Base-by-base conservation (phyloP, 2,797 vertebrate species). In the Poeciliopsis paucimaculata region DNA sequence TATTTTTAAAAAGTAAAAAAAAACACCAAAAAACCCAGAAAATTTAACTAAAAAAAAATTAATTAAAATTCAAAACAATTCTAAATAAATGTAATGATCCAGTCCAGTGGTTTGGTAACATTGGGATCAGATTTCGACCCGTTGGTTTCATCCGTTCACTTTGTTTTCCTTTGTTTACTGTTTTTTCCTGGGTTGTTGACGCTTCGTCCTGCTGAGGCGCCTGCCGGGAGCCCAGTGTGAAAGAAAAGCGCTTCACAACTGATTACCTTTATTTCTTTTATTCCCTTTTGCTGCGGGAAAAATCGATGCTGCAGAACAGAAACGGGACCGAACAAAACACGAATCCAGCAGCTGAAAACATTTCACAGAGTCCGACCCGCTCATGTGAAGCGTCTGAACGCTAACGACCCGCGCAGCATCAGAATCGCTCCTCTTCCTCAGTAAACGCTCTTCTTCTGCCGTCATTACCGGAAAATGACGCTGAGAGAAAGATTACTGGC, bases 381-480 rank as follows among this genome's bases (percentile, higher is more conserved):
- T 36, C 39, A 23, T 73, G 72, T 10, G 1, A 73, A 73, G 55
- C 73, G 46, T 75, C 51, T 51, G 75, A 46, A n/a, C 72, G n/a
- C 72, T n/a, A 43, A 70, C 39, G 13, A 15, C 39, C 39, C 5
- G 2, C 10, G 39, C 39, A 71, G 18, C 41, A n/a, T 71, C 34
- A 62, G 8, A 70, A n/a, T 36, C 13, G 20, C 68, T 77, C 45
- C 78, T 51, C 5, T 72, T 66, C 64, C 73, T 80, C 62, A 55
- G 23, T 20, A n/a, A 49, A 46, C 53, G 75, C 89, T 77, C 9
- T 62, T 77, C 20, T n/a, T 41, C 41, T 53, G 28, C 83, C 71
- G 73, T 86, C 84, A 84, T 84, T 77, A 46, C 71, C 70, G 51
- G 47, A 70, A 28, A 82, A 84, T 84, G 84, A 82, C 76, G 51